Base-by-base conservation (phyloP, 2,888 invertebrate species). In the Acutogordius australiensis region DNA sequence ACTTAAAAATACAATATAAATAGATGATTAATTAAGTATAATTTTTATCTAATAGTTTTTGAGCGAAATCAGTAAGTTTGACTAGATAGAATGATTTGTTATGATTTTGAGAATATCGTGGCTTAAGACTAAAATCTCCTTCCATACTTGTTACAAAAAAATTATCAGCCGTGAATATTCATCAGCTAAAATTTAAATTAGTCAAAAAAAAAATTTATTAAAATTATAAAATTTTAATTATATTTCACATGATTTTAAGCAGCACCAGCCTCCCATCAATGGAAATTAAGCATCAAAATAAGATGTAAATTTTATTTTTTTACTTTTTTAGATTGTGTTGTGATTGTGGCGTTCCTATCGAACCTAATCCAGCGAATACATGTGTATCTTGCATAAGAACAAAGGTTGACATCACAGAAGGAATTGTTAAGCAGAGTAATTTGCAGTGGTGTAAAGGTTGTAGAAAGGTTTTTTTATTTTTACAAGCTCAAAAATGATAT, bases 281-380 rank as follows among this genome's bases (percentile, higher is more conserved):
- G n/a, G n/a, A n/a, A n/a, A n/a, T n/a, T n/a, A n/a, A n/a, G n/a
- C n/a, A 37, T 37, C 37, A 37, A 8, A 37, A 37, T 37, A 37
- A 37, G 8, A 8, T 37, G 18, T 18, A 13, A 13, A 13, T 37
- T 18, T 37, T 37, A 37, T 13, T 37, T 37, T 37, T 37, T 37
- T 37, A 13, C 8, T 37, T 37, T 37, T 51, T n/a, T 51, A 51
- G 51, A 51, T 76, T 84, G 66, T 97, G 94, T 70, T 97, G 94
- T 68, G 81, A 87, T 70, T 97, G 97, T 74, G 91, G 88, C 13
- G 77, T 79, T 18, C 74, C 78, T 26, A 97, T 97, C 61, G 82
- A 84, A 66, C 83, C 94, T 30, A 99, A 99, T 74, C 84, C 87
- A 1, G 80, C 88, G 0, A 94, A 91, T 71, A 91, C 88, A 86